phyloP scores from a whole-genome alignment of 2,797 vertebrate species.

The Pipistrellus pygmaeus region DNA sequence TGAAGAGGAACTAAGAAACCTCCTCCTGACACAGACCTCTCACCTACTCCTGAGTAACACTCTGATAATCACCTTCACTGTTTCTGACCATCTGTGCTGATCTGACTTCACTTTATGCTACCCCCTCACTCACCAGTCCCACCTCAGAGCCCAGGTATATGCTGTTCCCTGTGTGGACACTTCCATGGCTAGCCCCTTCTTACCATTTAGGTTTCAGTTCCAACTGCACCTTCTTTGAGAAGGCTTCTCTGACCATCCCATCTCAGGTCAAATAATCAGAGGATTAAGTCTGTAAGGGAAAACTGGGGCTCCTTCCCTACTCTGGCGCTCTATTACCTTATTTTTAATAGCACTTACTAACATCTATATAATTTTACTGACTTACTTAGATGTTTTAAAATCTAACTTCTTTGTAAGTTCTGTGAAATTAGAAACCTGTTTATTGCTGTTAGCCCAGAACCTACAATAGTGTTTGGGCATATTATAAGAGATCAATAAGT shows the following conservation, averaged over 20 bases:
- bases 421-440: neutral
- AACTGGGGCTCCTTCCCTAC: neutral
- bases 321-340: neutral
- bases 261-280: neutral
- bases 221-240: neutral
- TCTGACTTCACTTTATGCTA: neutral
- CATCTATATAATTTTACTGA: neutral
- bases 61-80: neutral
- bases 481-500: neutral
- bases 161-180: neutral
- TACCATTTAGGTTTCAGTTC: neutral
- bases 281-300: neutral
- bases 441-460: neutral
- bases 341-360: neutral
- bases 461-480: neutral
- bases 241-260: neutral
- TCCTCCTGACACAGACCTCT: neutral
- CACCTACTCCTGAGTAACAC: neutral
- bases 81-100: neutral
- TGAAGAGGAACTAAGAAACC: neutral
- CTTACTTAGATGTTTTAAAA: conserved; percentile 26
- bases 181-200: neutral
- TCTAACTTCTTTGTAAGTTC: conserved; percentile 26
- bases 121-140: neutral
- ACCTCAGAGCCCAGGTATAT: neutral